phyloP scores from a whole-genome alignment of 2,113 vertebrate genomes.

The Forbesichthys agassizii region DNA sequence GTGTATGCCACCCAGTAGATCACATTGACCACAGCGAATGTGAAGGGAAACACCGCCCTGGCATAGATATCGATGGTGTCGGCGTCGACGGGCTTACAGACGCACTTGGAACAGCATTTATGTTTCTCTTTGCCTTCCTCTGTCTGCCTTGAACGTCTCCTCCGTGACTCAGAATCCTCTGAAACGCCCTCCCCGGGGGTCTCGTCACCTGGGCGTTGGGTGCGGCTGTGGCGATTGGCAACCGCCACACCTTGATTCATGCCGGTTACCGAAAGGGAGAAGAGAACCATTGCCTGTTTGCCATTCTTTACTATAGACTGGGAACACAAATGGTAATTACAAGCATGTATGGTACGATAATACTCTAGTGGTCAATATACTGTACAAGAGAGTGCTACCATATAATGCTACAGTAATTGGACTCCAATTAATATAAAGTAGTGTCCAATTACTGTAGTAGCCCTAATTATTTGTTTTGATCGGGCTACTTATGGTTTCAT shows the following conservation, averaged over 20 bases:
- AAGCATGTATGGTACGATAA: not conserved
- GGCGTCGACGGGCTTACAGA: constrained; percentile 91
- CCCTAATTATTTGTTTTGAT: no score
- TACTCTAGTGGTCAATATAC: not conserved
- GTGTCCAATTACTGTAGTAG: no score
- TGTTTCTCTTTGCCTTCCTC: constrained; percentile 65
- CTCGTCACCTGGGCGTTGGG: constrained; percentile 70
- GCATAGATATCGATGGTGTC: constrained; percentile 97
- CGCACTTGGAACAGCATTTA: constrained; percentile 83
- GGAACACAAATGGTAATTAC: constrained; percentile 1
- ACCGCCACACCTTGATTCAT: constrained; percentile 87
- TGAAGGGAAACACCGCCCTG: constrained; percentile 92
- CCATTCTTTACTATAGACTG: constrained; percentile 92
- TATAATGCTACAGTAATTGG: no score
- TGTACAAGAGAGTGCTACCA: not conserved
- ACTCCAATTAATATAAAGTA: no score
- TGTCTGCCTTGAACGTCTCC: constrained; percentile 67
- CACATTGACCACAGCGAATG: constrained; percentile 94
- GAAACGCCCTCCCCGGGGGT: constrained; percentile 72
- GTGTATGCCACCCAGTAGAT: constrained; percentile 98
- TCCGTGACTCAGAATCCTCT: constrained; percentile 78
- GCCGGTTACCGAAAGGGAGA: constrained; percentile 91
- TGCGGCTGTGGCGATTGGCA: constrained; percentile 79
- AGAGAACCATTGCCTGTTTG: constrained; percentile 91
- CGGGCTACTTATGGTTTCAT: no score